Percentiles rank a stretch among this genome's conserved stretches.
Conservation (phyloP, 2,888 invertebrate genomes). For the Eupithecia pulchellata region DNA sequence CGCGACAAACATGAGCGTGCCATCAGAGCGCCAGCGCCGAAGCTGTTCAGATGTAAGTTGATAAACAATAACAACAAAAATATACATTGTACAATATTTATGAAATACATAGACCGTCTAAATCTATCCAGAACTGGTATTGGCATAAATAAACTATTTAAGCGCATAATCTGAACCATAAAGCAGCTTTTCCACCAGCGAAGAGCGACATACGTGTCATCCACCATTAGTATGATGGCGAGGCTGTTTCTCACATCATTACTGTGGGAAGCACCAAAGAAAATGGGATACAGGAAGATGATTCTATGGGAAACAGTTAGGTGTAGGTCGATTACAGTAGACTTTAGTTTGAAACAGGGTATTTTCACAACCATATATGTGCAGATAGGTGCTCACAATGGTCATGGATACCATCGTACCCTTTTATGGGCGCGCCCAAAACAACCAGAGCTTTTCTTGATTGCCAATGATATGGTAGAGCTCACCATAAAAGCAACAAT, state of each 20-base stretch:
- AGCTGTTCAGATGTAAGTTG: conserved; percentile 73
- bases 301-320: neutral
- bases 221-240: neutral
- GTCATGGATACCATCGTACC: neutral
- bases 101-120: neutral
- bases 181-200: neutral
- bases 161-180: neutral
- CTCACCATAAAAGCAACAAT: conserved; percentile 6
- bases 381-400: conserved; percentile 5
- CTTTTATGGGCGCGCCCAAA: neutral
- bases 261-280: conserved; percentile 1
- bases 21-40: conserved; percentile 63
- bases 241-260: conserved; percentile 14
- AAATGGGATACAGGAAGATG: conserved; percentile 5
- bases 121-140: neutral
- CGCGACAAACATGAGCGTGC: conserved; percentile 67
- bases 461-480: neutral
- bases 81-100: too few relatives aligned
- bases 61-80: neutral
- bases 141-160: neutral
- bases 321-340: neutral
- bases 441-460: conserved; percentile 4
- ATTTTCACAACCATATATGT: conserved; percentile 9
- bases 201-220: neutral
- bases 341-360: neutral